A percentile compares a stretch with the other conserved stretches of the same genome.
Evolutionary conservation across 2,113 vertebrate genomes (phyloP).

Genomic region (Melanostigma gelatinosum): DNA sequence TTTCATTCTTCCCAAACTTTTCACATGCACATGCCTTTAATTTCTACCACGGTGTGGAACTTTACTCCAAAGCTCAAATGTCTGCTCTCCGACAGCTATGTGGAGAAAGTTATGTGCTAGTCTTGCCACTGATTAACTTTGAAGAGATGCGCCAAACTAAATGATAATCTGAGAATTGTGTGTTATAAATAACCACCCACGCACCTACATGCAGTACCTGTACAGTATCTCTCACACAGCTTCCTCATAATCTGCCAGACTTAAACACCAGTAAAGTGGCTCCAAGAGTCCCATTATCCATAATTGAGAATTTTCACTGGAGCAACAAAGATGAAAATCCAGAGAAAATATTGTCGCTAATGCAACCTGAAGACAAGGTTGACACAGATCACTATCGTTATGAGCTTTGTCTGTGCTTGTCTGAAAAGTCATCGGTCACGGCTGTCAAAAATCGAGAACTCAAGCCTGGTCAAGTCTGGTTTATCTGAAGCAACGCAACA

Average conservation of each 20-base stretch:
- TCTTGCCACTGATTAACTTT: conserved; percentile 11
- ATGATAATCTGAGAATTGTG: background rate
- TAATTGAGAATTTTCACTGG: conserved; percentile 20
- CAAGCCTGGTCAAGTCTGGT: conserved; percentile 25
- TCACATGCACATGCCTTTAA: conserved; percentile 74
- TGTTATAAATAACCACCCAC: background rate
- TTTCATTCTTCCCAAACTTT: conserved; percentile 66
- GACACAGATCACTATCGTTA: background rate
- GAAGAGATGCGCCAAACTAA: background rate
- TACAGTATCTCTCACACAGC: background rate
- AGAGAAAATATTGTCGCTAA: background rate
- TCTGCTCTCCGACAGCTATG: conserved; percentile 47
- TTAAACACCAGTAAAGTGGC: background rate
- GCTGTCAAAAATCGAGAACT: background rate
- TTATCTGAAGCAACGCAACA: background rate
- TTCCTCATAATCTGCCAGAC: conserved; percentile 9
- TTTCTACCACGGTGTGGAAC: conserved; percentile 75
- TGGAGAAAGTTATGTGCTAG: conserved; percentile 33
- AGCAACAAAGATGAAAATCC: background rate
- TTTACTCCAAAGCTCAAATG: conserved; percentile 64
- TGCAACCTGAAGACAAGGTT: background rate
- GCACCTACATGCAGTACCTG: background rate
- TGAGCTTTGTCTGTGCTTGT: conserved; percentile 43
- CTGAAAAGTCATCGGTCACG: conserved; percentile 1
- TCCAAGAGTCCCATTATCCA: background rate